Percentiles rank a stretch among this genome's conserved stretches.
Conservation (phyloP, 2,113 vertebrate species). For the Mola mola region DNA sequence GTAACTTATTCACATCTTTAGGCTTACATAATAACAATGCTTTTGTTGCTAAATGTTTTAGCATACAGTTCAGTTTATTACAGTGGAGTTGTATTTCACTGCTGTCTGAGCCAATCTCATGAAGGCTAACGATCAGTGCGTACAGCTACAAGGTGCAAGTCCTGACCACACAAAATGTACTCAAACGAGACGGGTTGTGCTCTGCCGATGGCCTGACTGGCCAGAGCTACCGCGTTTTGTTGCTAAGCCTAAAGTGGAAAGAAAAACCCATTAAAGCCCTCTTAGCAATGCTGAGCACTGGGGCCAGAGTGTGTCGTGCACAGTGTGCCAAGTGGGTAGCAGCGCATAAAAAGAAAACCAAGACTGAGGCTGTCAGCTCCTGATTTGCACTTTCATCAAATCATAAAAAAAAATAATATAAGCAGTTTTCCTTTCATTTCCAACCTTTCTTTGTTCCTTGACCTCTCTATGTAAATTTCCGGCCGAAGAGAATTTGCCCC, state of each 20-base stretch:
- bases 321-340: slow-evolving; percentile 44
- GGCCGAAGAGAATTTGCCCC: background rate
- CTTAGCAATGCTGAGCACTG: slow-evolving; percentile 31
- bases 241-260: slow-evolving; percentile 49
- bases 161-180: slow-evolving; percentile 11
- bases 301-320: slow-evolving; percentile 50
- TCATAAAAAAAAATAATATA: slow-evolving; percentile 17
- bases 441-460: background rate
- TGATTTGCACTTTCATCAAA: slow-evolving; percentile 37
- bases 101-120: too few species aligned
- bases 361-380: slow-evolving; percentile 32
- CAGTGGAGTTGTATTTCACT: too few species aligned
- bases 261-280: slow-evolving; percentile 61
- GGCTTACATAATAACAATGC: background rate
- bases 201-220: slow-evolving; percentile 23
- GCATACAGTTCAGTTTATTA: background rate
- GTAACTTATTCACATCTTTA: background rate
- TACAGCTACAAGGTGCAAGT: slow-evolving; percentile 1
- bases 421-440: slow-evolving; percentile 25
- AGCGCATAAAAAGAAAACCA: slow-evolving; percentile 54
- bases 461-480: slow-evolving; percentile 13
- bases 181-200: slow-evolving; percentile 25
- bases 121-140: background rate
- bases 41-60: background rate
- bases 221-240: slow-evolving; percentile 30